Percentiles rank a stretch among this genome's conserved stretches.
Evolutionary conservation across 30 jellyfish, hydroid and myxozoan species (phyloP).

Genomic region (Aurelia aurita): DNA sequence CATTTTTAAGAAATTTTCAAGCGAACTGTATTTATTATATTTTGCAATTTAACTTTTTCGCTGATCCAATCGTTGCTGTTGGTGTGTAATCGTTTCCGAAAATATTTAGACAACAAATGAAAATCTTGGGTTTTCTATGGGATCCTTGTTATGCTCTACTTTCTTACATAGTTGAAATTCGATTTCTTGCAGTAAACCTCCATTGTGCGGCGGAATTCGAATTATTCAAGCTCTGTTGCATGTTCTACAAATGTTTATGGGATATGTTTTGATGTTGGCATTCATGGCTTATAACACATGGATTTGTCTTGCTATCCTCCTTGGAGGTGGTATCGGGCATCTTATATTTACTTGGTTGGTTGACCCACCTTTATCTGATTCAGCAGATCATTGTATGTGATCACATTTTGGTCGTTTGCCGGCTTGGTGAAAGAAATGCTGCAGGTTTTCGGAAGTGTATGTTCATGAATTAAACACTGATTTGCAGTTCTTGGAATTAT

Average conservation of each 20-base stretch:
- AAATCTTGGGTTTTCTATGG: too few relatives aligned
- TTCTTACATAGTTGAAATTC: background rate
- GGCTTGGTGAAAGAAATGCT: too few relatives aligned
- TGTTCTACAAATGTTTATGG: constrained; percentile 86
- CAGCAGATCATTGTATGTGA: constrained; percentile 74
- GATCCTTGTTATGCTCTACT: too few relatives aligned
- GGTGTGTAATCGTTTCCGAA: too few relatives aligned
- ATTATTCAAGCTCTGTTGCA: constrained; percentile 86
- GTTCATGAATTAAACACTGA: too few relatives aligned
- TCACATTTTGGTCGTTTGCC: background rate
- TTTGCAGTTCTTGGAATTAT: too few relatives aligned
- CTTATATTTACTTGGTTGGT: constrained; percentile 84
- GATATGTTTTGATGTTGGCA: constrained; percentile 96
- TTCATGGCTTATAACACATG: constrained; percentile 96
- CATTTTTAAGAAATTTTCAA: too few relatives aligned
- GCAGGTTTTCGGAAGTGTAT: too few relatives aligned
- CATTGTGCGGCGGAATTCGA: constrained; percentile 55
- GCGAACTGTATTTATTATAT: too few relatives aligned
- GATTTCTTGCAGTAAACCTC: constrained; percentile 28
- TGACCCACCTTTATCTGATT: constrained; percentile 53
- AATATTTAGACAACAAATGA: too few relatives aligned
- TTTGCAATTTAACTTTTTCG: too few relatives aligned
- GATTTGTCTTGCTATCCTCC: constrained; percentile 87
- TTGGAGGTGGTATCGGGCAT: constrained; percentile 97
- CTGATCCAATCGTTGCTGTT: too few relatives aligned